These are phyloP conservation scores for Basileuterus tristriatus DNA, from an alignment of 2,797 vertebrate genomes.

Conservation along the genomic window DNA sequence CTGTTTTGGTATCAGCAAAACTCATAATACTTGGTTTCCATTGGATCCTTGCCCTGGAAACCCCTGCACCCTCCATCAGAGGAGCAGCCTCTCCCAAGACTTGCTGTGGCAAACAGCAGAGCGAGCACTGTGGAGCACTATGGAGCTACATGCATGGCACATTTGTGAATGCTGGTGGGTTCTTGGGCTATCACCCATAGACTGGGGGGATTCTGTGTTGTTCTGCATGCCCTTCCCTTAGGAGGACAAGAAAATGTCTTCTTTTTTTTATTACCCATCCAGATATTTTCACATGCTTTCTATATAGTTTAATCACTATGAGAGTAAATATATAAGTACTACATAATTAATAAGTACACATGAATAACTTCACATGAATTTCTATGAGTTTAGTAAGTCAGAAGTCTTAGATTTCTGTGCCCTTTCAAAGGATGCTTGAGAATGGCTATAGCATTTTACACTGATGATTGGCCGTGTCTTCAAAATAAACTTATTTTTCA, in stretches of 20 bases:
- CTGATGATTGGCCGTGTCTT: not conserved
- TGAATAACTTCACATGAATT: not conserved
- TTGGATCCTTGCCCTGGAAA: not conserved
- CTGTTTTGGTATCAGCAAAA: not conserved
- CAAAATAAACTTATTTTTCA: not conserved
- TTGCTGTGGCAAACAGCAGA: not conserved
- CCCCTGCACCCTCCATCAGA: not conserved
- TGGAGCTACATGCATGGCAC: accelerated
- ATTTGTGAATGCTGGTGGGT: not conserved
- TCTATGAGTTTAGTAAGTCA: not conserved
- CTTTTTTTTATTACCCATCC: not conserved
- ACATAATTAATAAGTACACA: not conserved
- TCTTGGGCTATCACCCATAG: not conserved
- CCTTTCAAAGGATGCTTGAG: not conserved
- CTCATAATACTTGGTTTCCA: not conserved
- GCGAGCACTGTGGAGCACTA: accelerated
- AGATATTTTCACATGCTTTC: not conserved
- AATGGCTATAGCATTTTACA: not conserved
- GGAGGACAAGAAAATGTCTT: not conserved
- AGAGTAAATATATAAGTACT: not conserved
- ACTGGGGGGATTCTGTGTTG: accelerated
- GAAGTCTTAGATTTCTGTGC: not conserved
- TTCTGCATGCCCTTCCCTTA: not conserved
- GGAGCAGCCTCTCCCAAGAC: not conserved
- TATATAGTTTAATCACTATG: not conserved